Evolutionary conservation across 1,140 invertebrate genomes (phyloP), one percentile per base, ranked within the genome.

Genomic region (Glomeris maerens): DNA sequence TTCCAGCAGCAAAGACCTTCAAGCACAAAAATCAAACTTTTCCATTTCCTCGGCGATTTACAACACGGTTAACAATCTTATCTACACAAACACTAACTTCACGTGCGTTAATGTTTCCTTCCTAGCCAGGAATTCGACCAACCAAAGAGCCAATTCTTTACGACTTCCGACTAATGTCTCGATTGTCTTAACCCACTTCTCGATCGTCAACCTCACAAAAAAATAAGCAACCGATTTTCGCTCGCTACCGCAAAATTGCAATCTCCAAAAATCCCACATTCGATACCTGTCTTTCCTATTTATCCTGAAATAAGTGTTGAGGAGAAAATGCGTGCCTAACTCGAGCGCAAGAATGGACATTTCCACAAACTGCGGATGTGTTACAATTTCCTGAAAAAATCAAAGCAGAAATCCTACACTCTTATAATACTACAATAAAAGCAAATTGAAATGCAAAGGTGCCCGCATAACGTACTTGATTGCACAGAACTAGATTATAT

Each of bases 251-350:
- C 1, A 42, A 29, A 56, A 46, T 50, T 14, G 51, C 44, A n/a
- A 56, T 27, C 14, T 45, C 13, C 20, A 25, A 48, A 39, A 52
- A 10, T 10, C 17, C 31, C 17, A 36, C 17, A 17, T 13, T 17
- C 22, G 26, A 39, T 56, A 69, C 61, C 60, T 62, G 28, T 67
- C 60, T 57, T 64, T 68, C 41, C 62, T 62, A 40, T 69, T 67
- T 26, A 66, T 66, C 28, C 71, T 61, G 20, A 72, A 64, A 57
- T 72, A 74, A 20, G 72, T 73, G 55, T 74, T 72, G 52, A 73
- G 65, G 2, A 74, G 57, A 56, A 73, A 74, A 42, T 66, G 64
- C 17, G 69, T 49, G 5, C 62, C 61, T 23, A 74, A 54, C 45
- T 70, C 63, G 23, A 73, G 41, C 39, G 49, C 38, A 27, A 56